Base-by-base conservation (phyloP, 53 echinoderm and acorn worm genomes). In the Astropecten irregularis region DNA sequence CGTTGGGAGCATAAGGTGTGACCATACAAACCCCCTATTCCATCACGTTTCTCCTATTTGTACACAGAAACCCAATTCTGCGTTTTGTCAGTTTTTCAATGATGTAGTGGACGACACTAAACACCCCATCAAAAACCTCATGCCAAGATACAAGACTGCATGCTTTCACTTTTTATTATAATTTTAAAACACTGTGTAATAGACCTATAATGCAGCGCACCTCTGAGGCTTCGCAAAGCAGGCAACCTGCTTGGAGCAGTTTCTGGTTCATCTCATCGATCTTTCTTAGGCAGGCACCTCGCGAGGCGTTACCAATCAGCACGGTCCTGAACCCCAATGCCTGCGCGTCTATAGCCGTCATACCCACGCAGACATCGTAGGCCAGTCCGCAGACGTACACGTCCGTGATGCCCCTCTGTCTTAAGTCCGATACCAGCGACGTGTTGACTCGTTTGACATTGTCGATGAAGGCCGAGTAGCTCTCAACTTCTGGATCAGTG, bases 371-470 rank as follows among this genome's bases (percentile, higher is more conserved):
- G 46, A 91, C 54, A 40, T 96, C 97, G 33, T 23, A 76, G 0
- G 97, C 92, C 51, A 96, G 81, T 13, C 97, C 97, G 59, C 91
- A 91, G 50, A 92, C 26, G 74, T 84, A 90, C 9, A 96, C 55
- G 56, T 94, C 94, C 21, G 93, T 94, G 62, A 96, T 87, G 31
- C 73, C 87, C 51, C 64, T 40, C 30, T 14, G 6, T 32, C 58
- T 55, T 7, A 96, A 54, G 51, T 60, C 76, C 22, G 35, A 42
- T 2, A 81, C 66, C 30, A 95, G 70, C 2, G 71, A 66, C 13
- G 90, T 83, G 56, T 95, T 77, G 42, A 74, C 51, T 13, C 59
- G 57, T 18, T 71, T 51, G 11, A 81, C 54, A 38, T 95, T 89
- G 84, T 93, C 88, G 42, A 88, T 76, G 49, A 95, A 88, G 3